Evolutionary conservation across 2,113 vertebrate genomes (phyloP), one percentile per base, ranked within the genome.

Genomic region (Microcebus murinus): DNA sequence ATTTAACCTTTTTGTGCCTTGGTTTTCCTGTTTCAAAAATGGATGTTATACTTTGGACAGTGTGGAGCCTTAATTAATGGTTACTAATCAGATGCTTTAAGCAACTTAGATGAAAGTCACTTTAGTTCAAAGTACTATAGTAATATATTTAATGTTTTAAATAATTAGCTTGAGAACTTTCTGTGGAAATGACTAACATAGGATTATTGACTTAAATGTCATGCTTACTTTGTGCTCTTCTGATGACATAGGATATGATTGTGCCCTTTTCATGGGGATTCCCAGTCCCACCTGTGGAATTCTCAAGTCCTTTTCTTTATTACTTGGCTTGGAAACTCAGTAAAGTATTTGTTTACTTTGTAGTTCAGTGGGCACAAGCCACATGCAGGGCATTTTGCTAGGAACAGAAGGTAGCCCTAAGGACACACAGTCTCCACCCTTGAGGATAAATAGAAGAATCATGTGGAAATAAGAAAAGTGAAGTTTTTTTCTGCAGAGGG

Each of bases 11-110:
- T 50, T 31, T 70, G 25, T 92, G 39, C 36, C 65, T 93, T 90
- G 71, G 25, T 87, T 87, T 96, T 82, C 68, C 42, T 92, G 82
- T 92, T 73, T 92, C 79, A 57, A 98, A 85, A 71, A 82, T 93
- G 81, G 89, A 97, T 94, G 85, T 94, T 93, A 74, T 91, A 63
- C 67, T 93, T 71, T 93, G 31, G 73, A n/a, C 17, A 57, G 6
- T 70, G 50, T 67, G 42, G 74, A 82, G 39, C 18, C 48, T 73
- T 95, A 90, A 85, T 95, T 96, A 91, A 88, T 89, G 73, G 79
- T 82, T 92, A 50, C 34, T 82, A 59, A 61, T 80, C 12, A 76
- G 50, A 29, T 68, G 63, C 68, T 68, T 77, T 81, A 80, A 93
- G 71, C 50, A 88, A 86, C 55, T 55, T 68, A 71, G 91, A 76